A percentile compares a stretch with the other conserved stretches of the same genome.
These are phyloP conservation scores for Climacteris rufus DNA, from an alignment of 2,113 vertebrate genomes.

Conservation along the genomic window DNA sequence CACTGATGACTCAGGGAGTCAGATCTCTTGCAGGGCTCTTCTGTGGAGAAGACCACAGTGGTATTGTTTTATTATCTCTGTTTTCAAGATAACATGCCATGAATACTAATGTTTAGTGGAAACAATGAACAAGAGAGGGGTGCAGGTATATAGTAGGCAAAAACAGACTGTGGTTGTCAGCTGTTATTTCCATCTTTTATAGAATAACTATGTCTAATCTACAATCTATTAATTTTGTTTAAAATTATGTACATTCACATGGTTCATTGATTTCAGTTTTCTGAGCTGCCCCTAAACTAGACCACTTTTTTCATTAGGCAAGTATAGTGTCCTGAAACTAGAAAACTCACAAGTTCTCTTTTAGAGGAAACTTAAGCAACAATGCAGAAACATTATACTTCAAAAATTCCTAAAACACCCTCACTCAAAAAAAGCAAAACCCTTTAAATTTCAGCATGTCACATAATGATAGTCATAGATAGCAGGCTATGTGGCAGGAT, in stretches of 20 bases:
- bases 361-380: background rate
- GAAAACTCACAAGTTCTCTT: background rate
- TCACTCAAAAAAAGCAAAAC: accelerated
- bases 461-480: accelerated
- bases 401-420: background rate
- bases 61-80: slow-evolving; percentile 37
- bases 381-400: background rate
- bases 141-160: background rate
- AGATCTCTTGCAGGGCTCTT: slow-evolving; percentile 10
- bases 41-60: background rate
- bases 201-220: background rate
- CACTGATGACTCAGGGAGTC: background rate
- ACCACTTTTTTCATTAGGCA: background rate
- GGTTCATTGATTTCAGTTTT: background rate
- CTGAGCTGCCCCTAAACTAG: background rate
- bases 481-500: background rate
- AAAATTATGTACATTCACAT: background rate
- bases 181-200: background rate
- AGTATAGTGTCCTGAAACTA: background rate
- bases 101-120: slow-evolving; percentile 32
- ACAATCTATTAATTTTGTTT: background rate
- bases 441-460: background rate
- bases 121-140: background rate
- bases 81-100: background rate
- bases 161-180: background rate